Evolutionary conservation across 2,797 vertebrate species (phyloP), one percentile per base, ranked within the genome.

Genomic region (Pantherophis vulpinus): DNA sequence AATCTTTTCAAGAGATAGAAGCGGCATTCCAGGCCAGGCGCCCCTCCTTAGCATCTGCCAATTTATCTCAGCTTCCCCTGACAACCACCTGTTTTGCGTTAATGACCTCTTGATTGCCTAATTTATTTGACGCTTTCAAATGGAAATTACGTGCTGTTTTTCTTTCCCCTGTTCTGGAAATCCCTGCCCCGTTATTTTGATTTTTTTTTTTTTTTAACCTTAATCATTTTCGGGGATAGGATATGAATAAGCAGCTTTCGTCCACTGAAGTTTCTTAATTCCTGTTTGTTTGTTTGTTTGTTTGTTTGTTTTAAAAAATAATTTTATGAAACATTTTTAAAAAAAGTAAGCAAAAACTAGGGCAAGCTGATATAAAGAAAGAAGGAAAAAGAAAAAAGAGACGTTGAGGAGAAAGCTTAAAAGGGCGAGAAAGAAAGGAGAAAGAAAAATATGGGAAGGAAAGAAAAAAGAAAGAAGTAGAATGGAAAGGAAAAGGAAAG

Each of bases 41-140:
- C 27, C 55, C 37, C 63, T 4, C 61, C 61, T 2, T 9, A 16
- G 55, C 55, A 91, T 86, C 37, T 47, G 56, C 56, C 29, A n/a
- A 12, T 60, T 86, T 51, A 47, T 13, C 18, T 13, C 23, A 11
- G 42, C 58, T 4, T 5, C 12, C 7, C 6, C 23, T 51, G 3
- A 14, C n/a, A 42, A 32, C 2, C 7, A 58, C 83, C 66, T 95
- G 95, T 6, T 96, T 95, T 95, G 95, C 95, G 94, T 96, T 96
- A 96, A 96, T 96, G 95, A 95, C 96, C 91, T 94, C 92, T 94
- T 95, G 96, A 96, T 96, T 96, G 96, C 93, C 94, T 96, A 95
- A 94, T 61, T 96, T 96, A 96, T 96, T 95, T 95, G 91, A 9
- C 94, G 87, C 94, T 93, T 94, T 0, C 92, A 96, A 96, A 94